Conservation (phyloP, 2,113 vertebrate genomes). For the Noctilio leporinus region DNA sequence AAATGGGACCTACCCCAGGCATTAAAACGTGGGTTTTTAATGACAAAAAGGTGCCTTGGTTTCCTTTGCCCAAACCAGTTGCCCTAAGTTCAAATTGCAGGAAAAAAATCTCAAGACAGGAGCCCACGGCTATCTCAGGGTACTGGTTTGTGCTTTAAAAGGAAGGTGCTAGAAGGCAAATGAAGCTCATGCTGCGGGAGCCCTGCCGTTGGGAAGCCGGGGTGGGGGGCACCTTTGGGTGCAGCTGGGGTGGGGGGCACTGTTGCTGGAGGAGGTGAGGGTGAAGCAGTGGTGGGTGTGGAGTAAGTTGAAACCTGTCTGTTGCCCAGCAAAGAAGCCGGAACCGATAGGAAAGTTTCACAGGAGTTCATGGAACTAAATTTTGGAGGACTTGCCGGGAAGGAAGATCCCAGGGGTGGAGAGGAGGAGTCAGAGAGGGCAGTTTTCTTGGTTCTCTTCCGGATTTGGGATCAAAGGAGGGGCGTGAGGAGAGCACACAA, state of each 20-base stretch:
- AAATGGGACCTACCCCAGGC: neutral
- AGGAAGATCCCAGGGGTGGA: too few relatives aligned
- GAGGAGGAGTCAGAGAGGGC: too few relatives aligned
- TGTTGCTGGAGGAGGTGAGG: neutral
- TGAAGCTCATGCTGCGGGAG: neutral
- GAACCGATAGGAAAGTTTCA: too few relatives aligned
- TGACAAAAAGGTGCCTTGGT: neutral
- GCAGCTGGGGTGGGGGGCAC: neutral
- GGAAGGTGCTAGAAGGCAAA: neutral
- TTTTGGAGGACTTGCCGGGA: too few relatives aligned
- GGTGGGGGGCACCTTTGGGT: neutral
- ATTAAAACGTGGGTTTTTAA: conserved; percentile 25
- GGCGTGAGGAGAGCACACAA: too few relatives aligned
- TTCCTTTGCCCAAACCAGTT: conserved; percentile 24
- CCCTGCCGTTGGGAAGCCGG: neutral
- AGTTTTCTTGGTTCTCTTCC: too few relatives aligned
- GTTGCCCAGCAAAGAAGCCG: too few relatives aligned
- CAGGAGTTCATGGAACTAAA: too few relatives aligned
- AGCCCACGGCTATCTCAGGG: neutral
- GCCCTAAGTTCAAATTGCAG: neutral
- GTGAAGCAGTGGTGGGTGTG: neutral
- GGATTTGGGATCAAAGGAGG: too few relatives aligned
- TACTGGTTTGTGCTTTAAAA: neutral
- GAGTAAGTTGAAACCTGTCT: too few relatives aligned
- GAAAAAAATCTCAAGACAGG: neutral